Conservation (phyloP, 2,797 vertebrate species). For the Enteromius radiatus region DNA sequence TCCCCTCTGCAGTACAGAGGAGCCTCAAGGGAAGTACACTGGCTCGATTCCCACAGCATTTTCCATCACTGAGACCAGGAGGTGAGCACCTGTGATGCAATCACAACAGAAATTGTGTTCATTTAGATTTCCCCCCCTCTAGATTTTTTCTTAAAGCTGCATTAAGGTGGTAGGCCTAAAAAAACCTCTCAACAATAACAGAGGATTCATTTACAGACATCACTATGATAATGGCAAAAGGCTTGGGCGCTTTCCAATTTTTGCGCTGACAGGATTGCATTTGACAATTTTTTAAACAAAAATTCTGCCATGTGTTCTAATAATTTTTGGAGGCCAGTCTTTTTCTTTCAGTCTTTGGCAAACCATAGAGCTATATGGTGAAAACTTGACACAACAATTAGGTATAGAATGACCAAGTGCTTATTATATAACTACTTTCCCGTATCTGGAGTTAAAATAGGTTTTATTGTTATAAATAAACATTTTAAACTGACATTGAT, state of each 20-base stretch:
- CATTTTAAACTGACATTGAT: background rate
- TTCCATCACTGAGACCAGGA: conserved; percentile 53
- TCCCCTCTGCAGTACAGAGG: conserved; percentile 14
- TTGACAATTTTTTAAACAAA: background rate
- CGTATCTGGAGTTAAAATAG: background rate
- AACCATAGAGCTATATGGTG: background rate
- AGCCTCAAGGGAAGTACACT: conserved; percentile 46
- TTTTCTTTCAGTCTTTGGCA: background rate
- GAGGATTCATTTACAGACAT: background rate
- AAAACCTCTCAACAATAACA: background rate
- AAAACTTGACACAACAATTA: conserved; percentile 1
- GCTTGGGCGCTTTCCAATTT: background rate
- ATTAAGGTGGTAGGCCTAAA: background rate
- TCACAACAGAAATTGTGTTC: conserved; percentile 11
- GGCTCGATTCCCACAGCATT: conserved; percentile 37
- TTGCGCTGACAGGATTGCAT: background rate
- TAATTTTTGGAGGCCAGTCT: background rate
- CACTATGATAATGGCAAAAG: background rate
- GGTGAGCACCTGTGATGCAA: conserved; percentile 39
- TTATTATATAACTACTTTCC: background rate
- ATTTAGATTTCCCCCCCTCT: background rate
- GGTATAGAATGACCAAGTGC: conserved; percentile 3
- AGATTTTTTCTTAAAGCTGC: background rate
- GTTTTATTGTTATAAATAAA: conserved; percentile 1
- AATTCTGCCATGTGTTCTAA: conserved; percentile 4